Evolutionary conservation across 2,888 invertebrate species (phyloP).

Genomic region (Heliconius sara): DNA sequence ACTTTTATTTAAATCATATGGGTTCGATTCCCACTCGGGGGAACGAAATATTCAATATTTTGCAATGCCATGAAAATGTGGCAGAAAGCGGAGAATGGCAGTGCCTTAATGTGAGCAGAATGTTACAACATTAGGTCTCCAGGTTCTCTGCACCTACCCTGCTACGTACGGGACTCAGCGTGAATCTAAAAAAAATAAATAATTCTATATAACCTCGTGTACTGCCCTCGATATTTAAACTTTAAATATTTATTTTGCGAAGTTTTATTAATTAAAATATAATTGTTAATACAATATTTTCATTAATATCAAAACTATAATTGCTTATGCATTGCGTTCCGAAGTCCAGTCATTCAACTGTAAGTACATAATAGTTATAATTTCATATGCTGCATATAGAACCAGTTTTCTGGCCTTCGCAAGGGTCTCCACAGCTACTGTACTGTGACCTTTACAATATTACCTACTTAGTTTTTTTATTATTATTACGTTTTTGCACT

Average conservation of each 20-base stretch:
- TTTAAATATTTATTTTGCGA: background rate
- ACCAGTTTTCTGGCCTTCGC: constrained; percentile 62
- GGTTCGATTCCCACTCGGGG: background rate
- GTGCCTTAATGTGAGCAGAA: background rate
- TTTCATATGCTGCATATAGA: constrained; percentile 57
- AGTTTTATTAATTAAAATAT: background rate
- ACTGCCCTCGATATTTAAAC: no score
- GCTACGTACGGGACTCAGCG: background rate
- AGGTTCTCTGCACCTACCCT: background rate
- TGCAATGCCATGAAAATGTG: background rate
- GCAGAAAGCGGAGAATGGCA: background rate
- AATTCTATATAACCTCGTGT: no score
- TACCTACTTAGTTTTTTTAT: background rate
- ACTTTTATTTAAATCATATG: no score
- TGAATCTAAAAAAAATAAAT: background rate
- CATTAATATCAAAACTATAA: background rate
- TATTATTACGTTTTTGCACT: background rate
- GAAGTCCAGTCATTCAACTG: constrained; percentile 29
- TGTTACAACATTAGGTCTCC: no score
- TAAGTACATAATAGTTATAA: constrained; percentile 62
- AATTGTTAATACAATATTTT: background rate
- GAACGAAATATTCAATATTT: background rate
- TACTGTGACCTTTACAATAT: constrained; percentile 12
- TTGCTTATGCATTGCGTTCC: constrained; percentile 17
- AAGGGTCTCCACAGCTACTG: constrained; percentile 57